These are phyloP conservation scores for Drosophila setifemur DNA, from an alignment of 1,140 invertebrate genomes.

Conservation along the genomic window DNA sequence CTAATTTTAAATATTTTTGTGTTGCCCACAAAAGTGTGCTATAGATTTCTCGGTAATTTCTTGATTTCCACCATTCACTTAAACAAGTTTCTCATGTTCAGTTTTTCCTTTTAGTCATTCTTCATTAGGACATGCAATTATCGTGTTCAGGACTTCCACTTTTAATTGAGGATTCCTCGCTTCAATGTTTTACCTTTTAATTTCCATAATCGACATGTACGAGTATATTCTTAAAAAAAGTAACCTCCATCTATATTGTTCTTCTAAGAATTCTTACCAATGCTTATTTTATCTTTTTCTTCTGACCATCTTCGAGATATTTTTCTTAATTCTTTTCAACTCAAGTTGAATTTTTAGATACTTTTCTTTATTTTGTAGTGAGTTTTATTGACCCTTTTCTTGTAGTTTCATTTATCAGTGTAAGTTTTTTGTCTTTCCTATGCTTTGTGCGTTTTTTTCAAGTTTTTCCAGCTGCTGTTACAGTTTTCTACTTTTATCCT, in stretches of 20 bases:
- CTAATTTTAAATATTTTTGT: neutral
- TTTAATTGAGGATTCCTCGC: conserved; percentile 17
- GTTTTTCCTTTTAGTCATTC: neutral
- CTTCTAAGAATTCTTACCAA: no score
- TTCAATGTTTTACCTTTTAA: neutral
- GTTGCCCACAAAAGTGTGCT: neutral
- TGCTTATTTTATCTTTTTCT: no score
- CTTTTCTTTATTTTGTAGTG: neutral
- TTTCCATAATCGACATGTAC: no score
- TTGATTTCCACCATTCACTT: neutral
- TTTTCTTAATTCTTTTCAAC: no score
- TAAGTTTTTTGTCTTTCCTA: neutral
- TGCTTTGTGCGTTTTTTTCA: neutral
- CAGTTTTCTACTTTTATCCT: neutral
- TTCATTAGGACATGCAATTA: conserved; percentile 11
- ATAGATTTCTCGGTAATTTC: neutral
- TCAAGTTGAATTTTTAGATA: no score
- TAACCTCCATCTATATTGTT: neutral
- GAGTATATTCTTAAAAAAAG: no score
- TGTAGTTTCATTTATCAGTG: neutral
- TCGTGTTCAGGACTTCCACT: neutral
- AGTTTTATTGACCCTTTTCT: no score
- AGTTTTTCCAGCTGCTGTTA: neutral
- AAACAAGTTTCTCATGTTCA: neutral
- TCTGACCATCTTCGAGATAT: no score